Evolutionary conservation across 2,113 vertebrate species (phyloP).

Genomic region (Nestor notabilis): DNA sequence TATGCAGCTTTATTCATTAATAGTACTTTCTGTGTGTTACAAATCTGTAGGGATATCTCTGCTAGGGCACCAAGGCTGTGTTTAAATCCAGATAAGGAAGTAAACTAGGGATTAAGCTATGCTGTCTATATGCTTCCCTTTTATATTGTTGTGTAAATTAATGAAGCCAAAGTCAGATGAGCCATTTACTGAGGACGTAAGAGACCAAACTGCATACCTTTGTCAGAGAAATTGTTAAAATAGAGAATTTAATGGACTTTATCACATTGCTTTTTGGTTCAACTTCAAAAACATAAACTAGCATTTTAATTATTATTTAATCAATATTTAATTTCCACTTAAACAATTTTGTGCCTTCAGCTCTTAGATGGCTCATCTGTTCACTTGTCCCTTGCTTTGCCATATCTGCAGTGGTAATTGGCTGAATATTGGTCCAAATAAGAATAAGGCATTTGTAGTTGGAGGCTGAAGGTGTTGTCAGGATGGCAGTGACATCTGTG

Average conservation of each 20-base stretch:
- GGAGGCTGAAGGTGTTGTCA: not conserved
- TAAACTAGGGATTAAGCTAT: not conserved
- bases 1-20: not conserved
- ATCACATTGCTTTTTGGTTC: not conserved
- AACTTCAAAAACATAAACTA: not conserved
- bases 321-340: not conserved
- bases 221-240: not conserved
- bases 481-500: not conserved
- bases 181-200: not conserved
- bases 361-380: not conserved
- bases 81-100: not conserved
- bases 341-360: not conserved
- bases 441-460: not conserved
- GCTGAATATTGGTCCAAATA: not conserved
- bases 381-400: not conserved
- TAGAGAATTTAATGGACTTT: not conserved
- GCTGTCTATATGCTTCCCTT: not conserved
- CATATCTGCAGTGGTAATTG: not conserved
- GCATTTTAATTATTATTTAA: not conserved
- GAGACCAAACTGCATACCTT: not conserved
- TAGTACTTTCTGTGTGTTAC: not conserved
- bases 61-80: not conserved
- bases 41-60: not conserved
- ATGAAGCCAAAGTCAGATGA: not conserved
- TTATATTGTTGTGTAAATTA: not conserved